Conservation (phyloP, 2,888 invertebrate genomes). For the Elmis aenea region DNA sequence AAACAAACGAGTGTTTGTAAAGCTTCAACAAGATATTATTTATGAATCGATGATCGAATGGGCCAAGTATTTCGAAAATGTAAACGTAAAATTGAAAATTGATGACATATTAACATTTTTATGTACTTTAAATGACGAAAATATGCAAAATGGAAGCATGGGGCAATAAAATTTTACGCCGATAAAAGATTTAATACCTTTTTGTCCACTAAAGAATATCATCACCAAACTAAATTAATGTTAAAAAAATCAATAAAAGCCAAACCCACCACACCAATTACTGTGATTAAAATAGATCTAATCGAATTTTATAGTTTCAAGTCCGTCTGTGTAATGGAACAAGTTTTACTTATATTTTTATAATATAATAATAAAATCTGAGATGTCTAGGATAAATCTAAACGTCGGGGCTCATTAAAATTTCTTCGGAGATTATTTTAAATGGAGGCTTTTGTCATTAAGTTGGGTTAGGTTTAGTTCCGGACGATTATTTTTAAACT, state of each 20-base stretch:
- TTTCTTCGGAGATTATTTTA: conserved; percentile 15
- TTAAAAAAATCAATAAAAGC: conserved; percentile 9
- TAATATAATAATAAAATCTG: conserved; percentile 8
- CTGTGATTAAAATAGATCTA: conserved; percentile 8
- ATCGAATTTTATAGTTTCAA: conserved; percentile 9
- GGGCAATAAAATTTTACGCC: conserved; percentile 6
- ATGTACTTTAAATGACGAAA: conserved; percentile 11
- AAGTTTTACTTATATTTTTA: conserved; percentile 7
- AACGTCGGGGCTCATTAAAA: conserved; percentile 20
- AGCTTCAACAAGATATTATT: too few relatives aligned
- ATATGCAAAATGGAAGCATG: conserved; percentile 9
- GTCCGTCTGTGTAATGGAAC: conserved; percentile 10
- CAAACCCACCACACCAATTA: conserved; percentile 4
- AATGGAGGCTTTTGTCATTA: conserved; percentile 7
- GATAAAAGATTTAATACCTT: conserved; percentile 5
- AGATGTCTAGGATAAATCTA: conserved; percentile 16
- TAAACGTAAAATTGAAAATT: too few relatives aligned
- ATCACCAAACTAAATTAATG: conserved; percentile 3
- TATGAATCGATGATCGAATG: too few relatives aligned
- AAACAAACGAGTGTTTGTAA: too few relatives aligned
- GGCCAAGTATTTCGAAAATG: too few relatives aligned
- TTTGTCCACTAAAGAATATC: conserved; percentile 1
- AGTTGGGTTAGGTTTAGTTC: conserved; percentile 6
- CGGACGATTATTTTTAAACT: conserved; percentile 7
- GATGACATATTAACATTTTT: too few relatives aligned